These are phyloP conservation scores for Australoheros facetus DNA, from an alignment of 2,797 vertebrate genomes.

Conservation along the genomic window DNA sequence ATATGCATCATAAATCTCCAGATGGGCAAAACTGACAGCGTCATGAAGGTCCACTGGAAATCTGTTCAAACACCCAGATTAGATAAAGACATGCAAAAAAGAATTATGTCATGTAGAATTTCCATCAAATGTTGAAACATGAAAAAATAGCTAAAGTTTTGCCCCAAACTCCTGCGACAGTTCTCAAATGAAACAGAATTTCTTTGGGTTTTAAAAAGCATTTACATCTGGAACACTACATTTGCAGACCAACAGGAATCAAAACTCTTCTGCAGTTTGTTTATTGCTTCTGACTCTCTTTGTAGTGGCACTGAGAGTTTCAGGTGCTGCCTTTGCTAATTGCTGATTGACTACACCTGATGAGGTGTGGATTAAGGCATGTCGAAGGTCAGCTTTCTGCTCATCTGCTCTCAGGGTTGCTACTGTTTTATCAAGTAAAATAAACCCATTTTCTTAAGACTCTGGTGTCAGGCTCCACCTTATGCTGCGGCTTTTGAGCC, in stretches of 20 bases:
- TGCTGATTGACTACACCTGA: too few relatives aligned
- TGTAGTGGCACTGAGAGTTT: too few relatives aligned
- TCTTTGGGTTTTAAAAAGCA: neutral
- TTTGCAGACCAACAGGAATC: neutral
- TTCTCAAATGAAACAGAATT: neutral
- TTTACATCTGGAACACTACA: neutral
- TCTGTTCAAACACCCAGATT: slow-evolving; percentile 39
- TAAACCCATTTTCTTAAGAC: too few relatives aligned
- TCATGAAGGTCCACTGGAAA: slow-evolving; percentile 26
- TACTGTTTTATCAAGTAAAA: too few relatives aligned
- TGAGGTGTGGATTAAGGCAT: too few relatives aligned
- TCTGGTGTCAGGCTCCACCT: too few relatives aligned
- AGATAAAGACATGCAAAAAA: slow-evolving; percentile 24
- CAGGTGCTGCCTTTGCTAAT: too few relatives aligned
- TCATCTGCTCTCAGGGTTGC: too few relatives aligned
- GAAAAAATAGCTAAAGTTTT: neutral
- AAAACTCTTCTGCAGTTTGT: neutral
- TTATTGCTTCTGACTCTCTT: neutral
- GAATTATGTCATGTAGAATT: slow-evolving; percentile 32
- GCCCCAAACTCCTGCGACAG: neutral
- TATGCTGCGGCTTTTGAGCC: too few relatives aligned
- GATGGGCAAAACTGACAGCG: slow-evolving; percentile 25
- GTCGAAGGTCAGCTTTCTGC: too few relatives aligned
- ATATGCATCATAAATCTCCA: slow-evolving; percentile 54
- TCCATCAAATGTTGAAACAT: slow-evolving; percentile 13